A percentile compares a stretch with the other conserved stretches of the same genome.
These are phyloP conservation scores for Mythimna lalbum DNA, from an alignment of 2,888 invertebrate species.

Conservation along the genomic window DNA sequence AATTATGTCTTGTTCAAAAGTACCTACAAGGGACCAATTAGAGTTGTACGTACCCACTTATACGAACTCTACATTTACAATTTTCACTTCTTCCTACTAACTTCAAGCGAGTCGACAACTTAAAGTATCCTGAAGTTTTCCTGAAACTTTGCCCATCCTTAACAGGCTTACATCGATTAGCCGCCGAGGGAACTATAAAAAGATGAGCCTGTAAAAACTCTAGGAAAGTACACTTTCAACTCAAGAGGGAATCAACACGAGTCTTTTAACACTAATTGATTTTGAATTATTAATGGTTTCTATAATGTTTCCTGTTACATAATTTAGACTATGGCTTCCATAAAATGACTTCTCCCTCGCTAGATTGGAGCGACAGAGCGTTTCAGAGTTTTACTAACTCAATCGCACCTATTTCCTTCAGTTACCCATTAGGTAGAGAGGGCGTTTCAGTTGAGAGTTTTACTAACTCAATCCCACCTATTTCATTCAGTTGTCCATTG, in stretches of 20 bases:
- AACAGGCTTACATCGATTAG: constrained; percentile 12
- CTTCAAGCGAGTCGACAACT: background rate
- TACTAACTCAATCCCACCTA: no score
- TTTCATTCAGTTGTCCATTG: no score
- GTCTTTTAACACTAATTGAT: constrained; percentile 4
- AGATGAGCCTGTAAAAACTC: background rate
- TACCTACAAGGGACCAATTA: background rate
- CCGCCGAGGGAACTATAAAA: constrained; percentile 4
- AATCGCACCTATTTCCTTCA: no score
- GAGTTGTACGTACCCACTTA: background rate
- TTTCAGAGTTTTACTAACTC: no score
- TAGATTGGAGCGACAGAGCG: no score
- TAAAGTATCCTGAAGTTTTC: background rate
- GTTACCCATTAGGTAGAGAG: no score
- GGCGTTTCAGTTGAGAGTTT: no score
- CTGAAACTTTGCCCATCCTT: constrained; percentile 2
- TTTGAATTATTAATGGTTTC: background rate
- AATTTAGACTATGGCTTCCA: background rate
- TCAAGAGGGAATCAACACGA: background rate
- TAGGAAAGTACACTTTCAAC: background rate
- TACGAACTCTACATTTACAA: background rate
- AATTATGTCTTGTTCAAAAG: no score
- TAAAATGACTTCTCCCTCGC: no score
- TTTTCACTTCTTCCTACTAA: background rate
- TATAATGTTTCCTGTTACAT: constrained; percentile 2